phyloP scores from a whole-genome alignment of 2,797 vertebrate species.

The Rhabdophis nuchalis region DNA sequence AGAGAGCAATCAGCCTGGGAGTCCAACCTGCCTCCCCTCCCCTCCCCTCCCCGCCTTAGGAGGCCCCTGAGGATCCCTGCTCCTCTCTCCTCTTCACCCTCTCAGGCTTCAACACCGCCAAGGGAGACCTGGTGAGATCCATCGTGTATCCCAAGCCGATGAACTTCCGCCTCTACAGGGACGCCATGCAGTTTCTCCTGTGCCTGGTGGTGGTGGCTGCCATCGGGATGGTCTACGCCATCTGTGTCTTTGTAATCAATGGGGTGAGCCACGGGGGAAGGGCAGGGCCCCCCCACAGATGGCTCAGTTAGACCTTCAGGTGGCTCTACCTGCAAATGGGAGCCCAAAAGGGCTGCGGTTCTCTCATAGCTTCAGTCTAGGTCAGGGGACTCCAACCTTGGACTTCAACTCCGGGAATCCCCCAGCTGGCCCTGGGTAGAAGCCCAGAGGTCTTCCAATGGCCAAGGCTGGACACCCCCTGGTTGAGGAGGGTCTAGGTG shows the following conservation, averaged over 20 bases:
- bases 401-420: background rate
- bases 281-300: background rate
- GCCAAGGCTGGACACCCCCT: background rate
- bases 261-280: slow-evolving; percentile 63
- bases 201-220: slow-evolving; percentile 68
- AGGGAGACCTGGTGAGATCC: slow-evolving; percentile 77
- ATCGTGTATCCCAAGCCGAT: slow-evolving; percentile 78
- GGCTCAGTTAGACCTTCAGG: background rate
- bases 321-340: background rate
- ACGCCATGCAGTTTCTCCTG: slow-evolving; percentile 72
- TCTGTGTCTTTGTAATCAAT: slow-evolving; percentile 68
- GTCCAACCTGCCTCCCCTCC: background rate
- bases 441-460: background rate
- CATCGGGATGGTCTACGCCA: slow-evolving; percentile 74
- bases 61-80: background rate
- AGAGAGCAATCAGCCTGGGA: too few relatives aligned
- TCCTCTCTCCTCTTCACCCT: slow-evolving; percentile 20
- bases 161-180: slow-evolving; percentile 76
- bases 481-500: background rate
- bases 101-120: slow-evolving; percentile 77
- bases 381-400: background rate
- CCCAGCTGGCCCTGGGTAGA: background rate
- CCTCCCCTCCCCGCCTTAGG: background rate
- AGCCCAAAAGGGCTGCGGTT: background rate
- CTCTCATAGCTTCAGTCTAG: background rate